Base-by-base conservation (phyloP, 2,888 invertebrate genomes). In the Euproctis similis region DNA sequence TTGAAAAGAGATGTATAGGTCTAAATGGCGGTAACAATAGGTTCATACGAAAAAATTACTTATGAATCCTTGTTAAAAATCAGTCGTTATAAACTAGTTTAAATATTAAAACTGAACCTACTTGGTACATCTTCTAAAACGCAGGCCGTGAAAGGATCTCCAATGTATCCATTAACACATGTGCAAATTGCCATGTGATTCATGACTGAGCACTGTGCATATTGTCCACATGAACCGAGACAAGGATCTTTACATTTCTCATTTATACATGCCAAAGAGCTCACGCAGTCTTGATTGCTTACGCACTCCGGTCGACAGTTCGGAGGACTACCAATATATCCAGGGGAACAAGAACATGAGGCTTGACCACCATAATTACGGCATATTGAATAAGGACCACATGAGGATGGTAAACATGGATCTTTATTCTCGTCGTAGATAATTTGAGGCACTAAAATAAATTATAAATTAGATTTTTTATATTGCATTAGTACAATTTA, bases 221-320 rank as follows among this genome's bases (percentile, higher is more conserved):
- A 74, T 53, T 76, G 60, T 36, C 90, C 89, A 59, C 90, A 91
- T 0, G 89, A 87, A n/a, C 90, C 90, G 19, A 87, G 87, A 46
- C 91, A 92, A 1, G 91, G 90, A 57, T 90, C 89, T 34, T 74
- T 71, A 53, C 90, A 90, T 59, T 86, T 89, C 56, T 89, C 87
- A 36, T 85, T 86, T 12, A 90, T 85, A 51, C 91, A 92, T 5
- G 91, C 88, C 35, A 85, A 70, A 34, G 88, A 87, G 36, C 88
- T 87, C 4, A 88, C 55, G 53, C 93, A 93, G 33, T 92, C 92
- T 11, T 89, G 84, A 55, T 89, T 89, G 16, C 88, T 86, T 1
- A 85, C 77, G 61, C 91, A 91, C 61, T 90, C 90, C 1, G 90
- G 89, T 19, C 88, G 82, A 51, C 91, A 92, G 42, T 87, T 87